A percentile compares a stretch with the other conserved stretches of the same genome.
phyloP scores from a whole-genome alignment of 2,888 invertebrate genomes.

The Drosophila prostipennis region DNA sequence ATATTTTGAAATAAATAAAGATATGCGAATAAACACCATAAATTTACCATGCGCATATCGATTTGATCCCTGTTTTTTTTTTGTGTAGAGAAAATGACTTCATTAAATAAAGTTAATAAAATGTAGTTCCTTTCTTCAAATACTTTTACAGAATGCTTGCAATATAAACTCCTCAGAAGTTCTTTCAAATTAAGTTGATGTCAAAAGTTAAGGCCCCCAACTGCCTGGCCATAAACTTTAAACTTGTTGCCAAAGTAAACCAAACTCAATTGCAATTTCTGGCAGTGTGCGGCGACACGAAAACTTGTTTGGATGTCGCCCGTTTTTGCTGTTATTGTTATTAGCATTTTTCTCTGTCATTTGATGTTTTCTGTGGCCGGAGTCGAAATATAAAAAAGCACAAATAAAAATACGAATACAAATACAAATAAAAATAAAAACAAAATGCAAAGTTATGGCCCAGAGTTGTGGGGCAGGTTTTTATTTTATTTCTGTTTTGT shows the following conservation, averaged over 20 bases:
- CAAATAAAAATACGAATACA: slow-evolving; percentile 10
- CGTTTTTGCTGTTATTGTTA: slow-evolving; percentile 69
- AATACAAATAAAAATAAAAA: slow-evolving; percentile 11
- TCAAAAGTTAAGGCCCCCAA: slow-evolving; percentile 8
- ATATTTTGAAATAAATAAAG: too few relatives aligned
- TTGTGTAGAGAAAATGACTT: too few relatives aligned
- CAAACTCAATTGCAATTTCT: slow-evolving; percentile 37
- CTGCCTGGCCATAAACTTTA: slow-evolving; percentile 11
- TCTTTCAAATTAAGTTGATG: slow-evolving; percentile 4
- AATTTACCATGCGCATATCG: too few relatives aligned
- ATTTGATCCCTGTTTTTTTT: too few relatives aligned
- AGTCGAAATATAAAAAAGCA: slow-evolving; percentile 56
- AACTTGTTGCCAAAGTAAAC: slow-evolving; percentile 42
- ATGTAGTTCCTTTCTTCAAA: neutral
- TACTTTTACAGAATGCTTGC: neutral
- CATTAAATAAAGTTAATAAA: too few relatives aligned
- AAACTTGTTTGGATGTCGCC: slow-evolving; percentile 63
- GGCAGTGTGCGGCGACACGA: slow-evolving; percentile 8
- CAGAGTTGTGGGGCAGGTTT: slow-evolving; percentile 74
- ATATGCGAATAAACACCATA: too few relatives aligned
- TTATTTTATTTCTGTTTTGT: slow-evolving; percentile 40
- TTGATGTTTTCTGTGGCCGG: slow-evolving; percentile 50
- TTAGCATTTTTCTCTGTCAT: slow-evolving; percentile 76
- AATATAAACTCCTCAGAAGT: slow-evolving; percentile 1
- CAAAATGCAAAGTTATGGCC: slow-evolving; percentile 74